Conservation (phyloP, 92 coral and sea anemone genomes). For the Actinostola sp. region DNA sequence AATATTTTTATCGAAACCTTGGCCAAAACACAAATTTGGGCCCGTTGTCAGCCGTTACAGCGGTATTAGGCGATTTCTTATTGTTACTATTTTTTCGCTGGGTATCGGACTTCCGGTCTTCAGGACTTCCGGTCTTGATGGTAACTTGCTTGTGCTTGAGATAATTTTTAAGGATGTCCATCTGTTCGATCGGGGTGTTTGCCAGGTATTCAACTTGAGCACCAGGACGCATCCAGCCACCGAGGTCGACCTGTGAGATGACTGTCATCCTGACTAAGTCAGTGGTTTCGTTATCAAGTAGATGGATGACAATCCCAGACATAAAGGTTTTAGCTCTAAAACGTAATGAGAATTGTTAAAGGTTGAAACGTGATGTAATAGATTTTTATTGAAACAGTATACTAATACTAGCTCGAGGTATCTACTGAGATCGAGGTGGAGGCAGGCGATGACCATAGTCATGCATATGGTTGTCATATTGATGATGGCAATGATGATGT, state of each 20-base stretch:
- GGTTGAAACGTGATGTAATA: not conserved
- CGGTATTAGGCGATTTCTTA: not conserved
- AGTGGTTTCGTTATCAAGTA: slow-evolving; percentile 71
- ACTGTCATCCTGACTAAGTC: slow-evolving; percentile 68
- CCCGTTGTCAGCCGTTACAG: too few relatives aligned
- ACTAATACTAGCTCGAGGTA: too few relatives aligned
- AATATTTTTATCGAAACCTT: too few relatives aligned
- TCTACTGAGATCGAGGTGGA: too few relatives aligned
- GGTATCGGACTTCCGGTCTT: not conserved
- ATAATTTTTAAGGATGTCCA: slow-evolving; percentile 71
- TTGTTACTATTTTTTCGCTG: too few relatives aligned
- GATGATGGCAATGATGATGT: too few relatives aligned
- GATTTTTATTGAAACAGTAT: too few relatives aligned
- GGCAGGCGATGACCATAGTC: too few relatives aligned
- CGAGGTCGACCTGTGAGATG: slow-evolving; percentile 72
- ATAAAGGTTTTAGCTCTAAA: slow-evolving; percentile 72
- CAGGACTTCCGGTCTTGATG: not conserved
- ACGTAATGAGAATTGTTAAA: not conserved
- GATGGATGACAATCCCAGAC: slow-evolving; percentile 80
- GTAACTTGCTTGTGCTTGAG: slow-evolving; percentile 42
- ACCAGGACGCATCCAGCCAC: slow-evolving; percentile 76
- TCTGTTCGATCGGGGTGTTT: slow-evolving; percentile 66
- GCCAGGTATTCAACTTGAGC: slow-evolving; percentile 76
- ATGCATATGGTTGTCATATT: too few relatives aligned
- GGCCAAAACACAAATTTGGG: too few relatives aligned